phyloP scores from a whole-genome alignment of 1,140 invertebrate genomes.

The Himalopsyche phryganea region DNA sequence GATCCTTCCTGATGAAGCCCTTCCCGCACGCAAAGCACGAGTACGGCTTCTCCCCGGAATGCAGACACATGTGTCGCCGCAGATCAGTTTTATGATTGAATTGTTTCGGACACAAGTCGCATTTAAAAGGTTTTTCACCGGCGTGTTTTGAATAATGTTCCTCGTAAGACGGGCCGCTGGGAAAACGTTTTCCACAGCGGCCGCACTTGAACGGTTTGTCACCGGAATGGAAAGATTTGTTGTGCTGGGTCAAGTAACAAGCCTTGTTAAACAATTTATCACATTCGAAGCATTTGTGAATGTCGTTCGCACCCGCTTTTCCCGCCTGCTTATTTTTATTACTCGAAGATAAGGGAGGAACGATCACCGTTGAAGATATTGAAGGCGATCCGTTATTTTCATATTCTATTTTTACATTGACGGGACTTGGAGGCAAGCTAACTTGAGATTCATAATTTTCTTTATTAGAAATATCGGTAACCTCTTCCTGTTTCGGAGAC shows the following conservation, averaged over 20 bases:
- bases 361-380: constrained; percentile 44
- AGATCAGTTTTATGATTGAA: constrained; percentile 89
- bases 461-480: constrained; percentile 44
- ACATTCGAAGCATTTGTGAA: constrained; percentile 76
- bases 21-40: constrained; percentile 78
- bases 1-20: constrained; percentile 90
- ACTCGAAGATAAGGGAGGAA: constrained; percentile 45
- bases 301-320: constrained; percentile 40
- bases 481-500: constrained; percentile 36
- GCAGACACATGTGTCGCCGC: constrained; percentile 81
- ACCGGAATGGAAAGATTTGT: constrained; percentile 83
- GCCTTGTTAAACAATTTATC: constrained; percentile 81
- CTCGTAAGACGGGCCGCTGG: constrained; percentile 60
- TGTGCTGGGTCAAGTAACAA: constrained; percentile 86
- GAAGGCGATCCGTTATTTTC: constrained; percentile 44
- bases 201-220: constrained; percentile 82
- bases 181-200: constrained; percentile 80
- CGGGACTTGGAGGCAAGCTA: constrained; percentile 50
- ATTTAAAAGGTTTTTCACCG: constrained; percentile 84
- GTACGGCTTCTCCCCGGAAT: constrained; percentile 79
- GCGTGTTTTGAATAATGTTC: constrained; percentile 75
- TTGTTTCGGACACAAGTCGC: constrained; percentile 81
- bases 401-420: constrained; percentile 46
- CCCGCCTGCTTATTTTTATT: constrained; percentile 46
- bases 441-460: constrained; percentile 51